Evolutionary conservation across 2,888 invertebrate species (phyloP), one percentile per base, ranked within the genome.

Genomic region (Itoplectis maculator): DNA sequence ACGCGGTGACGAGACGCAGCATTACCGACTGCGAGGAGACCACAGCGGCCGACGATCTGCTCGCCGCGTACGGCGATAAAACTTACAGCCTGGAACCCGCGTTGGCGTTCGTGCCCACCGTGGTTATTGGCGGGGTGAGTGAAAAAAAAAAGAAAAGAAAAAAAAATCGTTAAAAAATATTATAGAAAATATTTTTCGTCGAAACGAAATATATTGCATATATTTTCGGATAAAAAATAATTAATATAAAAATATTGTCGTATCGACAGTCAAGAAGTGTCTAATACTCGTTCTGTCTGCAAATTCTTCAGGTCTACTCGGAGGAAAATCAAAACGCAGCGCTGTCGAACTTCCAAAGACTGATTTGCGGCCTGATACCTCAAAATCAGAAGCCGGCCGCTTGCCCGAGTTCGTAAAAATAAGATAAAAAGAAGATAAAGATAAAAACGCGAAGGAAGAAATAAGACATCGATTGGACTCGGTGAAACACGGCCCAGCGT

Each of bases 81-180:
- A 93, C 94, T 0, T 81, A 88, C 5, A 86, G 87, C 0, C 79
- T 93, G 5, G 40, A 87, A 3, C 91, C 93, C 4, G 79, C 83
- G 3, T 86, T 94, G 18, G 69, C 84, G 9, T 93, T 92, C 80
- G 92, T 94, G 0, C 94, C 94, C 7, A 92, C 93, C 0, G 89
- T 94, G 47, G 86, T 92, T 3, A 91, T 94, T 79, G 93, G 94
- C 70, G 92, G 91, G 51, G 91, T 93, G 82, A 91, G 91, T 90
- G 61, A 65, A 20, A 5, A 47, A 20, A 54, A 15, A 45, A 18
- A 29, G 29, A 29, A 66, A 42, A 45, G 15, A 42, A 8, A 51
- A 20, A 20, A 18, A 20, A 51, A 20, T 18, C 15, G 20, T 51
- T 0, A 20, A 18, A 51, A 15, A 20, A 15, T 51, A 42, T 42